Evolutionary conservation across 2,888 invertebrate species (phyloP), one percentile per base, ranked within the genome.

Genomic region (Flexamia atlantica): DNA sequence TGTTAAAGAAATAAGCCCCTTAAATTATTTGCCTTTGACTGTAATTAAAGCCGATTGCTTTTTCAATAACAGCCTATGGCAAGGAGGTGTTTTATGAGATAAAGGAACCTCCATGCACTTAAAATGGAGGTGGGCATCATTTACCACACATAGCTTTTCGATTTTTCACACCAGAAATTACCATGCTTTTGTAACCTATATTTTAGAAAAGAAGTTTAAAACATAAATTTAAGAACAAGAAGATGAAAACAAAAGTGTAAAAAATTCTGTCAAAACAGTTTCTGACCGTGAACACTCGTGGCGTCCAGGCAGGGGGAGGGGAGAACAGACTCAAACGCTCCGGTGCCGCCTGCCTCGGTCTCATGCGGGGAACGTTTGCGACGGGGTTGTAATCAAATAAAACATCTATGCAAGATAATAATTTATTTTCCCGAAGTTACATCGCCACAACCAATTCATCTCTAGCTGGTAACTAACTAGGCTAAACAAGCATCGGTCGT

Each of bases 381-480:
- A 60, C 60, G 20, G 32, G 57, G 79, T 7, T 9, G n/a, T n/a
- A 79, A 79, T 30, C 25, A 57, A 79, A 32, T 7, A 79, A 23
- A 17, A 79, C 79, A 79, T 9, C 32, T 76, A 46, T 76, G 42
- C 76, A 46, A 25, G 32, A 76, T 42, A 76, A 50, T 76, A 7
- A 36, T 79, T 57, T 79, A 79, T 79, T 79, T n/a, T 50, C 79
- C 79, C 57, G 57, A 53, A 53, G 25, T 76, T 42, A 76, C 76
- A 76, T 76, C 7, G 76, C 76, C 76, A 46, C 76, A 76, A 76
- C 76, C 76, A 50, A 30, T 25, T 23, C 25, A 30, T 4, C 68
- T 42, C 42, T 40, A 14, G 30, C 68, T 46, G 76, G 76, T 76
- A 42, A 76, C 76, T 46, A 28, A 23, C 32, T 28, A 46, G 4